Conservation (phyloP, 2,888 invertebrate species). For the Sphaerophoria rueppellii region DNA sequence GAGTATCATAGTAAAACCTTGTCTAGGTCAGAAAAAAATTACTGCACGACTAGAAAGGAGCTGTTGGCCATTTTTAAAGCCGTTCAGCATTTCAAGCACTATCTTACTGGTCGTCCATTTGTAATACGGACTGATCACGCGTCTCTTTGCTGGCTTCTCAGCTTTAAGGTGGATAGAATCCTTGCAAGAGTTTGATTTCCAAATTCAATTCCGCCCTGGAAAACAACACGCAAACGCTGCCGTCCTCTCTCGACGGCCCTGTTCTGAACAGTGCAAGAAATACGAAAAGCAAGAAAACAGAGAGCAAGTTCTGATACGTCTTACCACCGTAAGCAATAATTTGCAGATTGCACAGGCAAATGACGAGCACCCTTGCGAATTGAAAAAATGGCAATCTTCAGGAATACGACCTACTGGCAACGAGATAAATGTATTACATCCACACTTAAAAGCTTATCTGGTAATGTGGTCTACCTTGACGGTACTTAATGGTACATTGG, state of each 20-base stretch:
- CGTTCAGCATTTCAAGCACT: background rate
- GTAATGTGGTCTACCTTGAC: background rate
- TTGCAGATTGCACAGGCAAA: background rate
- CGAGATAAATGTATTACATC: background rate
- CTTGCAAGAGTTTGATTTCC: conserved; percentile 5
- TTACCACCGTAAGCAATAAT: background rate
- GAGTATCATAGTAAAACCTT: conserved; percentile 1
- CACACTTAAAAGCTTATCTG: background rate
- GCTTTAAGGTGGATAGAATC: conserved; percentile 6
- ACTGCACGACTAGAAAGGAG: conserved; percentile 7
- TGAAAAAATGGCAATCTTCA: background rate
- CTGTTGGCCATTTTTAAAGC: background rate
- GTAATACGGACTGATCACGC: background rate
- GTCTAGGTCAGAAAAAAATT: background rate
- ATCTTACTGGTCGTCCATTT: no score
- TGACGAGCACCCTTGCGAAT: background rate
- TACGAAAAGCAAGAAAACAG: background rate
- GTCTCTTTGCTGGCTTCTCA: background rate
- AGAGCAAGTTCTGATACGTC: conserved; percentile 1
- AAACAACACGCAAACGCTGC: background rate
- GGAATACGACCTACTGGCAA: background rate
- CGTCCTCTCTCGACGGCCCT: no score
- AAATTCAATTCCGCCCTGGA: background rate
- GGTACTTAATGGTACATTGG: background rate
- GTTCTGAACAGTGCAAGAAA: background rate